A percentile compares a stretch with the other conserved stretches of the same genome.
These are phyloP conservation scores for Heterotilapia buettikoferi DNA, from an alignment of 2,113 vertebrate genomes.

Conservation along the genomic window DNA sequence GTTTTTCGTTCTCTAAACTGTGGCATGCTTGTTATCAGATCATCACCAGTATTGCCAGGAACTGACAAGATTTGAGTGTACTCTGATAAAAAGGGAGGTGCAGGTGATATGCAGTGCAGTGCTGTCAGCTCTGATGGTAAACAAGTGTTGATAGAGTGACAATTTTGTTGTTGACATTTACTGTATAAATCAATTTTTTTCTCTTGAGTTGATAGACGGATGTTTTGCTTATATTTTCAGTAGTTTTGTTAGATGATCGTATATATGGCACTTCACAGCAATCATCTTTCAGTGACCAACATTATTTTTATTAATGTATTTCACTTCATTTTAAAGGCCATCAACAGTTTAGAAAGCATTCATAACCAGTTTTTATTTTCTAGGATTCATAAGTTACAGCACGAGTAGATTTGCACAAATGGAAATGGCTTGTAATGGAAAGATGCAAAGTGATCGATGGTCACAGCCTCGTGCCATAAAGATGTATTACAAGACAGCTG, in stretches of 20 bases:
- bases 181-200: neutral
- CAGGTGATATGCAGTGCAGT: rapidly evolving
- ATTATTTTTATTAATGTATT: too few species aligned
- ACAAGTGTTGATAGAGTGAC: neutral
- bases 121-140: neutral
- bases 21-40: neutral
- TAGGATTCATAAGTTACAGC: too few species aligned
- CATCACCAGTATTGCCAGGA: neutral
- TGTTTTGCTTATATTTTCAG: too few species aligned
- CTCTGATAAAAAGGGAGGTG: neutral
- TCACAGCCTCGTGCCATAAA: rapidly evolving
- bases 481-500: rapidly evolving
- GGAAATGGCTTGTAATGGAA: rapidly evolving
- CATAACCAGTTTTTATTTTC: too few species aligned
- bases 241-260: neutral
- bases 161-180: neutral
- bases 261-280: too few species aligned
- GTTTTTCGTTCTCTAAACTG: neutral
- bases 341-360: too few species aligned
- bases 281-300: rapidly evolving
- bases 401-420: neutral
- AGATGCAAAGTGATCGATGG: rapidly evolving
- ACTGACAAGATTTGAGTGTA: neutral
- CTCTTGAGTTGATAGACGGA: too few species aligned
- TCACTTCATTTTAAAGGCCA: rapidly evolving